These are phyloP conservation scores for Brachyistius frenatus DNA, from an alignment of 2,113 vertebrate species.

Conservation along the genomic window DNA sequence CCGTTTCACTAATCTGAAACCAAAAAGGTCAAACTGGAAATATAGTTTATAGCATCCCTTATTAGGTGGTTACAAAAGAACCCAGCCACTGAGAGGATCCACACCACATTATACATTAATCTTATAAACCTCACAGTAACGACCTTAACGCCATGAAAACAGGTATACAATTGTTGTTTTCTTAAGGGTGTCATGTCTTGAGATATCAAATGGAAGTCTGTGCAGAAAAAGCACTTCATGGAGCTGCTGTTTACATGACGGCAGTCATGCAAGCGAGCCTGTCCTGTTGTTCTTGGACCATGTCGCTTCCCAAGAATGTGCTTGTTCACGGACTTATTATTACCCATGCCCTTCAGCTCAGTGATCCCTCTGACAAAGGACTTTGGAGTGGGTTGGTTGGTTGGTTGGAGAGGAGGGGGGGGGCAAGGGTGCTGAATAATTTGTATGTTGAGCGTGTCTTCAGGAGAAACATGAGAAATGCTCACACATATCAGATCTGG, in stretches of 20 bases:
- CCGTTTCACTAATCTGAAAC: too few species aligned
- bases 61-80: too few species aligned
- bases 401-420: too few species aligned
- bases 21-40: too few species aligned
- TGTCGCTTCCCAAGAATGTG: constrained; percentile 47
- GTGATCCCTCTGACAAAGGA: constrained; percentile 66
- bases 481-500: constrained; percentile 78
- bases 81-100: too few species aligned
- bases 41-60: too few species aligned
- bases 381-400: constrained; percentile 46
- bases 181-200: constrained; percentile 39
- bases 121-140: too few species aligned
- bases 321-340: constrained; percentile 73
- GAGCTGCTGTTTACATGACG: constrained; percentile 67
- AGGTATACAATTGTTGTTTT: constrained; percentile 39
- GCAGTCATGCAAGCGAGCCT: constrained; percentile 50
- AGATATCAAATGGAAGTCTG: constrained; percentile 45
- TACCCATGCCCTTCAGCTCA: constrained; percentile 72
- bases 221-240: constrained; percentile 23
- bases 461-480: constrained; percentile 69
- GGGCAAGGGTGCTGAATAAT: constrained; percentile 65
- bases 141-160: background rate
- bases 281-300: constrained; percentile 60
- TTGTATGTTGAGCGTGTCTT: constrained; percentile 73
- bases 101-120: too few species aligned